Evolutionary conservation across 2,797 vertebrate species (phyloP).

Genomic region (Myotis myotis): DNA sequence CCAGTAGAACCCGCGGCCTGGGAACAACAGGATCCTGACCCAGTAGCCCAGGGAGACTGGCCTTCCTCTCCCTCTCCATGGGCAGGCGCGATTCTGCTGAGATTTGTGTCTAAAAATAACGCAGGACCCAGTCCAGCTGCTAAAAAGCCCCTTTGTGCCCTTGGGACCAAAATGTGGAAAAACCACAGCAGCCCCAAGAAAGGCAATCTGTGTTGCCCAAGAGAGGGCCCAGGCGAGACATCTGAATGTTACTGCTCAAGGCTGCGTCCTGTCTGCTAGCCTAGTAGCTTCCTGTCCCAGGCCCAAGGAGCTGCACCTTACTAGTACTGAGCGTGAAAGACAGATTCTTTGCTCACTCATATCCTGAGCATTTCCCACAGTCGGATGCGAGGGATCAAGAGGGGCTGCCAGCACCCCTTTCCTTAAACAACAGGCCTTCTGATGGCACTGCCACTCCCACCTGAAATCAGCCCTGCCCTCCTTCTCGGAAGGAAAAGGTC

Average conservation of each 20-base stretch:
- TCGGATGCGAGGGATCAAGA: background rate
- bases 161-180: slow-evolving; percentile 51
- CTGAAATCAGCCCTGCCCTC: background rate
- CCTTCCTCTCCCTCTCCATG: background rate
- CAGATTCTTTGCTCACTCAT: background rate
- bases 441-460: background rate
- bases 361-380: background rate
- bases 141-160: slow-evolving; percentile 68
- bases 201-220: background rate
- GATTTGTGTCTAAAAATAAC: slow-evolving; percentile 69
- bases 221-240: fast-evolving
- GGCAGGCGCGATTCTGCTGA: slow-evolving; percentile 49
- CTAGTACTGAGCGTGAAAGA: background rate
- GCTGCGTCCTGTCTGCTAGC: background rate
- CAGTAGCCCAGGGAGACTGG: background rate
- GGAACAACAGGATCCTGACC: background rate
- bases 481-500: background rate
- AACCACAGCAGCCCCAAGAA: slow-evolving; percentile 52
- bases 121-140: slow-evolving; percentile 50
- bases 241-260: background rate
- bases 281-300: background rate
- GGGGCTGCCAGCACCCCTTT: background rate
- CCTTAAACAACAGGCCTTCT: background rate
- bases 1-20: background rate
- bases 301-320: background rate